These are phyloP conservation scores for Vanessa cardui DNA, from an alignment of 2,888 invertebrate genomes.

Conservation along the genomic window DNA sequence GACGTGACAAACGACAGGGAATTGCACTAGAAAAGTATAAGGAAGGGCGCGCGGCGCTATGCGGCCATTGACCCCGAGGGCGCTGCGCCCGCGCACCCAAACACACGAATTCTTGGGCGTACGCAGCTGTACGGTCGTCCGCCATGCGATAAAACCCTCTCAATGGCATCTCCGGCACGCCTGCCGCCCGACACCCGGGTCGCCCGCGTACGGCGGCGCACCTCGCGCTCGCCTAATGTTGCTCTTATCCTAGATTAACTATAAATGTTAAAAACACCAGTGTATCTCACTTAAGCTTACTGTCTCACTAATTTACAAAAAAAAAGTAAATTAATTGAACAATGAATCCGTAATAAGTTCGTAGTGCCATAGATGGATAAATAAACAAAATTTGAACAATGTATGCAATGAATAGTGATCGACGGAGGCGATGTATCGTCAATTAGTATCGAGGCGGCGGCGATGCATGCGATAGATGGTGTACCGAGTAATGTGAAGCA, in stretches of 20 bases:
- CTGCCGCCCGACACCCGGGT: slow-evolving; percentile 33
- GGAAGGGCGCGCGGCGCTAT: slow-evolving; percentile 46
- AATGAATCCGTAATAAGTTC: background rate
- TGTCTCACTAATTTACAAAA: too few species aligned
- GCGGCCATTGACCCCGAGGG: slow-evolving; percentile 43
- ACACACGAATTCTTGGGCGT: slow-evolving; percentile 76
- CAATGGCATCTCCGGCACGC: slow-evolving; percentile 63
- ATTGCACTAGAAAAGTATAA: slow-evolving; percentile 43
- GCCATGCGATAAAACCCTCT: slow-evolving; percentile 55
- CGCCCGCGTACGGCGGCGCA: background rate
- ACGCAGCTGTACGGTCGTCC: slow-evolving; percentile 58
- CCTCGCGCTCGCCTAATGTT: too few species aligned
- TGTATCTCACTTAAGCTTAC: too few species aligned
- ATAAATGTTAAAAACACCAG: too few species aligned
- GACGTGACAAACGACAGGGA: slow-evolving; percentile 40
- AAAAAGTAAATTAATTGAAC: too few species aligned
- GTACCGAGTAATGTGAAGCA: slow-evolving; percentile 49
- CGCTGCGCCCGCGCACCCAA: slow-evolving; percentile 51
- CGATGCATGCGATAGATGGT: slow-evolving; percentile 49
- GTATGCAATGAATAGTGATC: slow-evolving; percentile 23
- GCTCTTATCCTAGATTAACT: too few species aligned
- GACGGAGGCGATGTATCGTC: slow-evolving; percentile 30
- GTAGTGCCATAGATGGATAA: background rate
- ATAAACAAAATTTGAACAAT: slow-evolving; percentile 1
- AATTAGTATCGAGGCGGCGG: slow-evolving; percentile 43